phyloP scores from a whole-genome alignment of 1,140 invertebrate species.

The Conus betulinus region DNA sequence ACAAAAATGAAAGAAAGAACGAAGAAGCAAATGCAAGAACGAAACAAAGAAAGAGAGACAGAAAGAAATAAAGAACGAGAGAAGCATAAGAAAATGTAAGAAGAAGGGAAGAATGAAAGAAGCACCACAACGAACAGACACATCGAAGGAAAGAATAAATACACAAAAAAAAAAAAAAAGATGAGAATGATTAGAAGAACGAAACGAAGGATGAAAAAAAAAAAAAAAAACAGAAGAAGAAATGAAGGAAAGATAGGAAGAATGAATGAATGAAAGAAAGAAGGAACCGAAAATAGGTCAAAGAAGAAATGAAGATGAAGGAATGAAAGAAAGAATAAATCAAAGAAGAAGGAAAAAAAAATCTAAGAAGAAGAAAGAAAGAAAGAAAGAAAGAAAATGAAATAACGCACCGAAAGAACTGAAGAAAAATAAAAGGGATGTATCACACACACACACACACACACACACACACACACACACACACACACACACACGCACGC shows the following conservation, averaged over 20 bases:
- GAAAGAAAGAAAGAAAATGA: not conserved
- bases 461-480: conserved; percentile 3
- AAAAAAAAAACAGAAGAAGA: not conserved
- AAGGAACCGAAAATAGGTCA: too few relatives aligned
- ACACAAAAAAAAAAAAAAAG: too few relatives aligned
- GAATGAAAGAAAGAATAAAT: too few relatives aligned
- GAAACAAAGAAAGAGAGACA: not conserved
- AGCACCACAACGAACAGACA: too few relatives aligned
- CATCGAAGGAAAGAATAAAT: too few relatives aligned
- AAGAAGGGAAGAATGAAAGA: too few relatives aligned
- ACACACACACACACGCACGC: conserved; percentile 4
- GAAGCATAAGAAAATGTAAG: too few relatives aligned
- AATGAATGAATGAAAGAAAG: not conserved
- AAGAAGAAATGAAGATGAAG: too few relatives aligned
- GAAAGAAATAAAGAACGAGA: not conserved
- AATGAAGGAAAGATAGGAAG: not conserved
- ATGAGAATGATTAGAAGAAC: too few relatives aligned
- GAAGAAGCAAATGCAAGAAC: not conserved
- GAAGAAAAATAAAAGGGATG: too few relatives aligned
- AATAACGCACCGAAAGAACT: not conserved
- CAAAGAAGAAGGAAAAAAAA: not conserved
- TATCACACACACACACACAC: not conserved
- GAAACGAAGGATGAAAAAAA: too few relatives aligned
- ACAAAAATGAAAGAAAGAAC: not conserved
- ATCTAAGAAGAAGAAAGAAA: not conserved